Base-by-base conservation (phyloP, 2,888 invertebrate genomes). In the Chalcosyrphus nemorum region DNA sequence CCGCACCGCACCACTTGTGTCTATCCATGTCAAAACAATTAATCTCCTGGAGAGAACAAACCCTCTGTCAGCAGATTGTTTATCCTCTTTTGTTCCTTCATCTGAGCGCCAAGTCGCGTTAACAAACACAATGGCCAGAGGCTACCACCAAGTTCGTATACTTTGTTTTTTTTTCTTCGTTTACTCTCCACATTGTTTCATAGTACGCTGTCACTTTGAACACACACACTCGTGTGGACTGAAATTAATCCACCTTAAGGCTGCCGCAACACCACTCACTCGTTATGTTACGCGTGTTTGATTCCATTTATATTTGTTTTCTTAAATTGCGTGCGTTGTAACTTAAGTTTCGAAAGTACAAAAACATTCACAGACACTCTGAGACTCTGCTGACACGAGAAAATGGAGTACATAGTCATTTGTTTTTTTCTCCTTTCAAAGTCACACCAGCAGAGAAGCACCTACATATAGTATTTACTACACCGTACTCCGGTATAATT, bases 391-490 rank as follows among this genome's bases (percentile, higher is more conserved):
- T 56, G 41, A 19, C 57, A 57, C 27, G 32, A n/a, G n/a, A 57
- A 63, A 15, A 13, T 24, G 19, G 19, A 63, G 56, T 21, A 29
- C 41, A 52, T n/a, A n/a, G 7, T 17, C 19, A 15, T 77, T 77
- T 77, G 61, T 70, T 61, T 54, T 77, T 56, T 63, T 61, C 41
- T 63, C 54, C 41, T 70, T 54, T 61, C 76, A 77, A 77, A 77
- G 76, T 77, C 76, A 77, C 59, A 27, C 66, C 63, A 47, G 2
- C 24, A 50, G 24, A 15, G 17, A 27, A 63, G 63, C 65, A 75
- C 68, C 61, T 59, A 52, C 29, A n/a, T 54, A n/a, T n/a, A n/a
- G n/a, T n/a, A n/a, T n/a, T n/a, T n/a, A 52, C 54, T 4, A 59
- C 61, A 59, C 61, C 29, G 47, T 43, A 61, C 59, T 70, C 29